These are phyloP conservation scores for Alentia gelatinosa DNA, from an alignment of 2,888 invertebrate genomes.

Conservation along the genomic window DNA sequence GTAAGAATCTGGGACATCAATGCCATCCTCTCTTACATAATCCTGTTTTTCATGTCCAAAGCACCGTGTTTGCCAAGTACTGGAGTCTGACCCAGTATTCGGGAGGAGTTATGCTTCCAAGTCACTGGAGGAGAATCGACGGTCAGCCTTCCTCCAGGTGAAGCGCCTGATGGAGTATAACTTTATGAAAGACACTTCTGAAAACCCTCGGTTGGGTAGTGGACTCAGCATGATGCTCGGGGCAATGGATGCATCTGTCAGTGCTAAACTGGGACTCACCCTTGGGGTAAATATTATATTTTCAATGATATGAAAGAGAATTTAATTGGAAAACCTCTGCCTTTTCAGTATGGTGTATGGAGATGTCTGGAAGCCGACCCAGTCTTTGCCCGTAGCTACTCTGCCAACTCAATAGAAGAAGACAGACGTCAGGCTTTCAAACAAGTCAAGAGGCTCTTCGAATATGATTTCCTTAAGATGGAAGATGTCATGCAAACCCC, in stretches of 20 bases:
- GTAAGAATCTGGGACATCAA: no score
- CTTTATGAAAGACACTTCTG: conserved; percentile 81
- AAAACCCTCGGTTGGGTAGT: not conserved
- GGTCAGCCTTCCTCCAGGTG: conserved; percentile 76
- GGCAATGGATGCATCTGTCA: no score
- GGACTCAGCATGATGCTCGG: no score
- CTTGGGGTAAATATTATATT: not conserved
- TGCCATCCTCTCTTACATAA: not conserved
- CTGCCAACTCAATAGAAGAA: conserved; percentile 86
- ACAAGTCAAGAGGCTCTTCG: conserved; percentile 84
- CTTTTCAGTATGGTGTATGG: conserved; percentile 91
- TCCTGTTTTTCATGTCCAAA: conserved; percentile 74
- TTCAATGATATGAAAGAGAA: no score
- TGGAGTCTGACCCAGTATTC: conserved; percentile 91
- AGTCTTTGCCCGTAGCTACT: conserved; percentile 86
- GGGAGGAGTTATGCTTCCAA: conserved; percentile 84
- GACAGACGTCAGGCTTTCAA: conserved; percentile 81
- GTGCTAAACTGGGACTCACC: not conserved
- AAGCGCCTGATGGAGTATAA: conserved; percentile 86
- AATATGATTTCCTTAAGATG: conserved; percentile 85
- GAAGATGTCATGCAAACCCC: conserved; percentile 82
- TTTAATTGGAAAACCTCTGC: no score
- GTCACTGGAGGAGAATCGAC: conserved; percentile 85
- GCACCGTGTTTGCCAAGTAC: conserved; percentile 89
- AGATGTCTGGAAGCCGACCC: conserved; percentile 89